Conservation (phyloP, 2,888 invertebrate species). For the Tipula lateralis region DNA sequence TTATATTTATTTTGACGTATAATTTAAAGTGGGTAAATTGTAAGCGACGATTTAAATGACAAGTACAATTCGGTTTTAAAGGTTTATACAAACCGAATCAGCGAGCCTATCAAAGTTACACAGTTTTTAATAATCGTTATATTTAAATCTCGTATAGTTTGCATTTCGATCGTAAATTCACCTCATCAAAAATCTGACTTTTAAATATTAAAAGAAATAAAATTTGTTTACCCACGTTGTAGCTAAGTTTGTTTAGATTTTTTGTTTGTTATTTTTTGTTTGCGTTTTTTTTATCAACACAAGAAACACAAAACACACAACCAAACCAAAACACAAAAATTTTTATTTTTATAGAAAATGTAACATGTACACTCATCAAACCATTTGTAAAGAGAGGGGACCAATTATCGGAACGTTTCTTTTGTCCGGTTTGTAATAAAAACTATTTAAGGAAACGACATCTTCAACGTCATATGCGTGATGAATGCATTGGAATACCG, state of each 20-base stretch:
- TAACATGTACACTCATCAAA: conserved; percentile 33
- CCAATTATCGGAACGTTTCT: conserved; percentile 47
- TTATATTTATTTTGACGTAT: background rate
- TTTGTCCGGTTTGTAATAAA: conserved; percentile 55
- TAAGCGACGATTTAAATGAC: background rate
- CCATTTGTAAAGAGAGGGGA: conserved; percentile 31
- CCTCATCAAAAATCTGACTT: background rate
- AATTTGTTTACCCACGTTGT: background rate
- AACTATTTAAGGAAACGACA: conserved; percentile 59
- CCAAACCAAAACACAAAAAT: conserved; percentile 4
- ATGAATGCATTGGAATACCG: conserved; percentile 52
- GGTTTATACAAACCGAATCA: too few relatives aligned
- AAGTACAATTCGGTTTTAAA: too few relatives aligned
- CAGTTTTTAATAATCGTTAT: too few relatives aligned
- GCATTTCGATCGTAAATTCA: background rate
- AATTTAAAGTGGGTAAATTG: background rate
- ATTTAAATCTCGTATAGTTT: too few relatives aligned
- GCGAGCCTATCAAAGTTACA: too few relatives aligned
- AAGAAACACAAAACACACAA: background rate
- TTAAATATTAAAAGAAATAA: background rate
- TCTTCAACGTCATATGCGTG: conserved; percentile 55
- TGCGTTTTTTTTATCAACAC: conserved; percentile 31
- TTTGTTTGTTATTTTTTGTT: conserved; percentile 32
- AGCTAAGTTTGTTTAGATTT: conserved; percentile 4
- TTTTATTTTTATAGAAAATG: conserved; percentile 31